Evolutionary conservation across 2,113 vertebrate genomes (phyloP), one percentile per base, ranked within the genome.

Genomic region (Mobula hypostoma): DNA sequence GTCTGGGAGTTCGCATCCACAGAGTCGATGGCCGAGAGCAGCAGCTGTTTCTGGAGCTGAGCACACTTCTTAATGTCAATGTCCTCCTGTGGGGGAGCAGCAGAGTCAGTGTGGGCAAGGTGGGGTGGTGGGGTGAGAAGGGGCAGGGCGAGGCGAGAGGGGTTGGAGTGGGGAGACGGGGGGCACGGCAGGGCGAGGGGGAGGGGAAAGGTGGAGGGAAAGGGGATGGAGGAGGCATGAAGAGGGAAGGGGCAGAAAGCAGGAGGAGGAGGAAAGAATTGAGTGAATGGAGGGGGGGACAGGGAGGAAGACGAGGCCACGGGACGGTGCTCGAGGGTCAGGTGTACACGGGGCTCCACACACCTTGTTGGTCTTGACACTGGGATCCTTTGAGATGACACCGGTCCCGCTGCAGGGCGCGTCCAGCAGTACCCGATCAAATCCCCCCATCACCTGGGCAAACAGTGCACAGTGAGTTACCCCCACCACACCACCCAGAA

Each of bases 351-450:
- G 77, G 29, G 32, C 19, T 2, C 27, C 32, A 0, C 48, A 95
- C 95, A 99, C 99, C 97, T 99, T 99, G 94, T 98, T 98, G 7
- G 98, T 99, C 97, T 99, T 99, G 94, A 99, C 98, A 29, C 97
- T 97, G 29, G 98, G 99, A 95, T 99, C 99, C 97, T 99, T 99
- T 82, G 98, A 97, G 85, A 99, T 99, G 94, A 99, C 96, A 0
- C 99, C 99, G 1, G 99, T 99, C 94, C 99, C 99, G 0, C 99
- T 98, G 95, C 99, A 99, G 0, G 99, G 99, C 63, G 99, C 99
- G 15, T 99, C 99, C 36, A 99, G 96, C 95, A 99, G 96, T 19
- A 99, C 98, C 92, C 99, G 95, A 94, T 99, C 99, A 9, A 99
- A 99, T 29, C 99, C 99, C 77, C 98, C 98, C 95, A 98, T 97